Percentiles rank a stretch among this genome's conserved stretches.
Evolutionary conservation across 2,797 vertebrate species (phyloP).

Genomic region (Odontamblyopus lacepedii): DNA sequence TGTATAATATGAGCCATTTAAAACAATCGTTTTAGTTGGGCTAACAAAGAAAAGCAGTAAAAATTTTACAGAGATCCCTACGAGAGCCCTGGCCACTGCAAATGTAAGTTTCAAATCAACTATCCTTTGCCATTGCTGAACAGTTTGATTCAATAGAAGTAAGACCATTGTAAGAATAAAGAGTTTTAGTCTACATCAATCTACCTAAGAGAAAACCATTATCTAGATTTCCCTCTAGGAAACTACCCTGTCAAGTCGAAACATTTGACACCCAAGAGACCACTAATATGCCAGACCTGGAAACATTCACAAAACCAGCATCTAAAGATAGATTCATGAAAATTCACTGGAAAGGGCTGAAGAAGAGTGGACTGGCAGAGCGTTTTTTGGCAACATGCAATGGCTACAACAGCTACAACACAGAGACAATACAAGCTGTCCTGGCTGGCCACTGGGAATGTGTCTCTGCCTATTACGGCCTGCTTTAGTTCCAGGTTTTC

Average conservation of each 20-base stretch:
- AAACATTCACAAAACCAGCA: conserved; percentile 57
- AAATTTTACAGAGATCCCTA: not conserved
- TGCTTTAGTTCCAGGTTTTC: conserved; percentile 44
- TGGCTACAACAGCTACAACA: conserved; percentile 54
- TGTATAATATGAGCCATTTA: too few species aligned
- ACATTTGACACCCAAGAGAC: conserved; percentile 46
- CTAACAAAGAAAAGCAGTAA: not conserved
- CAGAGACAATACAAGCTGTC: conserved; percentile 40
- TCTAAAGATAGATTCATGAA: conserved; percentile 63
- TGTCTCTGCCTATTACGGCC: conserved; percentile 64
- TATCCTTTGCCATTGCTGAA: conserved; percentile 49
- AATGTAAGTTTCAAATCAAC: conserved; percentile 25
- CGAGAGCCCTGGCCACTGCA: not conserved
- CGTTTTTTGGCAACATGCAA: conserved; percentile 54
- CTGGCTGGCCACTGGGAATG: conserved; percentile 58
- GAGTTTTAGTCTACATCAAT: conserved; percentile 31
- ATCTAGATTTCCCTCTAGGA: conserved; percentile 48
- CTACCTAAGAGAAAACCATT: conserved; percentile 35
- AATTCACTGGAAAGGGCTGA: conserved; percentile 62
- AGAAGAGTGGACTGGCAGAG: conserved; percentile 32
- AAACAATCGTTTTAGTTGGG: not conserved
- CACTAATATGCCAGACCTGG: conserved; percentile 49
- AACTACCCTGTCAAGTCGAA: conserved; percentile 49
- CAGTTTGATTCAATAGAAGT: not conserved
- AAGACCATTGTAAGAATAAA: conserved; percentile 40